Evolutionary conservation across 2,888 invertebrate genomes (phyloP), one percentile per base, ranked within the genome.

Genomic region (Anthoptus insignis): DNA sequence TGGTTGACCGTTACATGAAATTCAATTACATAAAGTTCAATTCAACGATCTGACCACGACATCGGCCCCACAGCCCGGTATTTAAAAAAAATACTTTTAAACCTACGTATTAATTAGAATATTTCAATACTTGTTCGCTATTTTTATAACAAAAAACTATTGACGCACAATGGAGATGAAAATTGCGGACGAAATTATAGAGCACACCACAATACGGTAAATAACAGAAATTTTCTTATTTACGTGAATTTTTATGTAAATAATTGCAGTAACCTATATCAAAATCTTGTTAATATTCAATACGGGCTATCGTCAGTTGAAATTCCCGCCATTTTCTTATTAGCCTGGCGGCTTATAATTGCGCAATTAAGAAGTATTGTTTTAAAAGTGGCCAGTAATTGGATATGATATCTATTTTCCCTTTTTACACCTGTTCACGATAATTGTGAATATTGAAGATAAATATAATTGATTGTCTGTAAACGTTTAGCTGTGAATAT

Each of bases 401-500:
- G 63, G 56, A 50, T 64, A 49, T 50, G 39, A 64, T 64, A 57
- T 39, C 56, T 56, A 54, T 61, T 63, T 63, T 49, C 37, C 29
- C 16, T 37, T 57, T 63, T 63, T 50, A 57, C 63, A 63, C 63
- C 63, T 63, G 63, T 56, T 34, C 56, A 47, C 2, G 14, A n/a
- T n/a, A n/a, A n/a, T n/a, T n/a, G n/a, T n/a, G 19, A 11, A 42
- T 19, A 42, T 45, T 6, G 21, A 45, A 22, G 45, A 45, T 45
- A 45, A 45, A 14, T 49, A 53, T 13, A 63, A 27, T 8, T 27
- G n/a, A 56, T 24, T 56, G 47, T 49, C 56, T 54, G 32, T 52
- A 58, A 45, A n/a, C 9, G 16, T 37, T 56, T 56, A n/a, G n/a
- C n/a, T n/a, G n/a, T n/a, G n/a, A n/a, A n/a, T n/a, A n/a, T n/a